Evolutionary conservation across 2,888 invertebrate species (phyloP).

Genomic region (Nomada fabriciana): DNA sequence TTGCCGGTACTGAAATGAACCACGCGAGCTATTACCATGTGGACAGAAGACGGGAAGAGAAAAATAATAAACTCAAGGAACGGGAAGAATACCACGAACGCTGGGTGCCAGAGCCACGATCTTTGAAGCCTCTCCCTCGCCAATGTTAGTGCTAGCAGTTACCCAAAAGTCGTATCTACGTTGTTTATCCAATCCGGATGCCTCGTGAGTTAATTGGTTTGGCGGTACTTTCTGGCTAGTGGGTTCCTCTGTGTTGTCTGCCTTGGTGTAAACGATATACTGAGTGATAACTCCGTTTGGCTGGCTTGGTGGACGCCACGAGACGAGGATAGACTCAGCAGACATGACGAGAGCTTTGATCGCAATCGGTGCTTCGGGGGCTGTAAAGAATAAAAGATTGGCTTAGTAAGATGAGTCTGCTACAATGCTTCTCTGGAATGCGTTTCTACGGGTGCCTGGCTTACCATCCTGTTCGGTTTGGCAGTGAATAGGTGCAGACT

Average conservation of each 20-base stretch:
- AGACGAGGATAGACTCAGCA: conserved; percentile 94
- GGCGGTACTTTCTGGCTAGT: conserved; percentile 92
- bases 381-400: conserved; percentile 85
- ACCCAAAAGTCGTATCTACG: conserved; percentile 97
- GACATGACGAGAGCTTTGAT: conserved; percentile 97
- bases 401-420: neutral
- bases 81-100: conserved; percentile 87
- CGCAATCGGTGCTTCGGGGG: conserved; percentile 96
- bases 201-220: conserved; percentile 94
- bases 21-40: neutral
- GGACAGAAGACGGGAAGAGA: too few species aligned
- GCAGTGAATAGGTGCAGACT: conserved; percentile 94
- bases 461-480: conserved; percentile 98
- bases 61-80: neutral
- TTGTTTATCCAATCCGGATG: conserved; percentile 92
- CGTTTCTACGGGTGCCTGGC: conserved; percentile 29
- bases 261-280: conserved; percentile 95
- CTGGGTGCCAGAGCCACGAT: conserved; percentile 94
- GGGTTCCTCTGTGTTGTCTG: conserved; percentile 88
- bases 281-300: conserved; percentile 97
- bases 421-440: neutral
- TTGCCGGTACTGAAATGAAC: conserved; percentile 91
- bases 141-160: conserved; percentile 96
- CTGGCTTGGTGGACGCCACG: conserved; percentile 96
- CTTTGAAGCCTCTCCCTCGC: conserved; percentile 96